A percentile compares a stretch with the other conserved stretches of the same genome.
Evolutionary conservation across 1,140 invertebrate genomes (phyloP).

Genomic region (Magallana gigas): DNA sequence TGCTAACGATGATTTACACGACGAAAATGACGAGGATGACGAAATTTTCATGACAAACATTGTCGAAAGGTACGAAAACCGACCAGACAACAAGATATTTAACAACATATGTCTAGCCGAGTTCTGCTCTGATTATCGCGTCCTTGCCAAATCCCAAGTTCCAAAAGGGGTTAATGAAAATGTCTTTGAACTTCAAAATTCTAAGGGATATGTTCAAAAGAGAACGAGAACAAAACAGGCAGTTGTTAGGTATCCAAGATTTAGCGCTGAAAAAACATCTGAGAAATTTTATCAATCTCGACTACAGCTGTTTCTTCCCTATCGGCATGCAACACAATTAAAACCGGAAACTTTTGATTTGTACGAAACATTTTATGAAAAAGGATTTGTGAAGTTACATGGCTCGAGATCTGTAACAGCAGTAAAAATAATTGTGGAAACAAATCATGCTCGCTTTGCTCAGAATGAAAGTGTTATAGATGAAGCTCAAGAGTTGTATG

Average conservation of each 20-base stretch:
- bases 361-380: conserved; percentile 49
- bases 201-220: conserved; percentile 46
- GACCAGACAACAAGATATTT: conserved; percentile 6
- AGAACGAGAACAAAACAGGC: conserved; percentile 7
- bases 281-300: too few relatives aligned
- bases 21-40: not conserved
- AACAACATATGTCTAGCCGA: conserved; percentile 36
- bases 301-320: too few relatives aligned
- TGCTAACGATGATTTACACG: not conserved
- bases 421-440: too few relatives aligned
- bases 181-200: conserved; percentile 26
- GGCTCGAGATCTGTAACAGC: too few relatives aligned
- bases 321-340: too few relatives aligned
- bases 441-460: too few relatives aligned
- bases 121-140: conserved; percentile 53
- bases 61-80: conserved; percentile 30
- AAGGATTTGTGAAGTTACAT: conserved; percentile 41
- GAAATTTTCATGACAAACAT: not conserved
- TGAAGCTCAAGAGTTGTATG: not conserved
- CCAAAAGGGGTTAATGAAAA: conserved; percentile 16
- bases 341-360: not conserved
- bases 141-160: conserved; percentile 41
- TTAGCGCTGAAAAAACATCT: too few relatives aligned
- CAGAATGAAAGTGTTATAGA: conserved; percentile 16
- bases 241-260: too few relatives aligned